A percentile compares a stretch with the other conserved stretches of the same genome.
Conservation (phyloP, 2,888 invertebrate genomes). For the Pristionchus japonicus region DNA sequence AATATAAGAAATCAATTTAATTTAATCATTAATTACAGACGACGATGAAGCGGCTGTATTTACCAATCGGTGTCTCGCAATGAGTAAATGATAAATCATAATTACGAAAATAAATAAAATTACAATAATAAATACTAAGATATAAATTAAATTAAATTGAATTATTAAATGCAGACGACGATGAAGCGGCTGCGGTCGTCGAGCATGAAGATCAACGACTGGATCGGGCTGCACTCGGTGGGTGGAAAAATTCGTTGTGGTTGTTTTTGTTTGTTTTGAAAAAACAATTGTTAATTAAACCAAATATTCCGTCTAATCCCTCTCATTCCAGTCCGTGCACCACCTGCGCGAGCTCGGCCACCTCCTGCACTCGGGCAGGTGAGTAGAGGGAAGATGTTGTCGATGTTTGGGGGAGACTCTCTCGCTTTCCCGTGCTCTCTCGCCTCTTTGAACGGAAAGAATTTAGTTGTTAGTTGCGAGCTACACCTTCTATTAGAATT, state of each 20-base stretch:
- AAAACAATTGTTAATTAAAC: too few species aligned
- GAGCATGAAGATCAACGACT: slow-evolving; percentile 38
- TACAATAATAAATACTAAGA: too few species aligned
- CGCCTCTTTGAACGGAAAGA: too few species aligned
- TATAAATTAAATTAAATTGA: not conserved
- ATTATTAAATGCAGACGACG: not conserved
- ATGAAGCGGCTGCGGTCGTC: slow-evolving; percentile 39
- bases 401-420: too few species aligned
- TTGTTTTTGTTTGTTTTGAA: too few species aligned
- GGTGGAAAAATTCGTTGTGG: too few species aligned
- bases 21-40: not conserved
- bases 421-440: not conserved
- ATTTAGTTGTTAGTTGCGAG: too few species aligned
- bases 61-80: too few species aligned
- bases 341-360: slow-evolving; percentile 8
- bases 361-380: slow-evolving; percentile 25
- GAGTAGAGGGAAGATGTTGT: not conserved
- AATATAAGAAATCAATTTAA: not conserved
- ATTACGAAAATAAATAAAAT: too few species aligned
- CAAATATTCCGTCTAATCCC: not conserved
- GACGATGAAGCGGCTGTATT: slow-evolving; percentile 40
- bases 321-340: not conserved
- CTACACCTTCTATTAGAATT: too few species aligned
- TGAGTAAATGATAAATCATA: too few species aligned
- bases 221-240: slow-evolving; percentile 39